A percentile compares a stretch with the other conserved stretches of the same genome.
phyloP scores from a whole-genome alignment of 2,888 invertebrate species.

The Molanna angustata region DNA sequence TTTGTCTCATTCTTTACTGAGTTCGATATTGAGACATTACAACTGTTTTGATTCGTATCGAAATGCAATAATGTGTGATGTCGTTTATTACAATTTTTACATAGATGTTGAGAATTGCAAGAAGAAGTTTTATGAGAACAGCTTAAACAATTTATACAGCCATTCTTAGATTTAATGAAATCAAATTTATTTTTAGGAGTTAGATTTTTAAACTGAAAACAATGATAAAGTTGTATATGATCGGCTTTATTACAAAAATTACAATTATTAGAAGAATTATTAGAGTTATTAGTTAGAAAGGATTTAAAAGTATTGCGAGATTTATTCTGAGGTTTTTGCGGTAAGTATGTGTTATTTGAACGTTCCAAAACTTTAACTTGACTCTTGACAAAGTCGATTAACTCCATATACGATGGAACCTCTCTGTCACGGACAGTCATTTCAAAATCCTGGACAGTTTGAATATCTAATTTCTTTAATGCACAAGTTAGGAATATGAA shows the following conservation, averaged over 20 bases:
- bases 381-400: background rate
- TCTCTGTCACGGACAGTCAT: background rate
- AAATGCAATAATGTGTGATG: slow-evolving; percentile 3
- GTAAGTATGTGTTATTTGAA: no score
- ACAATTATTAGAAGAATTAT: slow-evolving; percentile 3
- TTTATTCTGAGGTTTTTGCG: no score
- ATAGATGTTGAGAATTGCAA: background rate
- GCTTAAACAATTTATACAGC: slow-evolving; percentile 3
- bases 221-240: background rate
- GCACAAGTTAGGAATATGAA: background rate
- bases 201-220: background rate
- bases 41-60: background rate
- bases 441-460: slow-evolving; percentile 1
- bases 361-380: background rate
- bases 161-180: slow-evolving; percentile 1
- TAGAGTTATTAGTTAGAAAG: background rate
- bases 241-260: background rate
- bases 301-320: background rate
- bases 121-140: background rate
- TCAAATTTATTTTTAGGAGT: background rate
- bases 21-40: no score
- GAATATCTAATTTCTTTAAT: background rate
- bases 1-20: background rate
- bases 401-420: background rate
- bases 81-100: slow-evolving; percentile 2